Base-by-base conservation (phyloP, 2,113 vertebrate genomes). In the Oryzias curvinotus region DNA sequence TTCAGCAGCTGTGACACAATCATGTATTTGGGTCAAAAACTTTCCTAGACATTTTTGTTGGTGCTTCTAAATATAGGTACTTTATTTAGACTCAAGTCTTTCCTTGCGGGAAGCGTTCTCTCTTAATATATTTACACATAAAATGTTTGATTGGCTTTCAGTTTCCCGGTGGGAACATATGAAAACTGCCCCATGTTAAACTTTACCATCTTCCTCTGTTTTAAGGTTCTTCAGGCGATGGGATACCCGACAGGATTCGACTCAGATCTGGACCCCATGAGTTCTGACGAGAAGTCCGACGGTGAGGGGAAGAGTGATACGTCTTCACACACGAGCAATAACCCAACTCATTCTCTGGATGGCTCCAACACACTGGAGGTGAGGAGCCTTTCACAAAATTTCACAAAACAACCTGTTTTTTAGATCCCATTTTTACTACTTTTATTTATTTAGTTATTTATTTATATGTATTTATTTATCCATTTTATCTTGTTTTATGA, bases 161-260 rank as follows among this genome's bases (percentile, higher is more conserved):
- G 21, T 23, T 23, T 23, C 21, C 21, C 21, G 2, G 21, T 23
- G 21, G 21, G 21, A 23, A 23, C 21, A 23, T 23, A 23, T 8
- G 36, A 10, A 36, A 36, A 36, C 7, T 36, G 30, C 8, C 30
- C 30, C 6, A 10, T 8, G 3, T 48, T 48, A 5, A 48, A 48
- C 47, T 4, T 10, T 4, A 2, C 2, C 15, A 6, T 42, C 42
- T 2, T 50, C 52, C 16, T 54, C 23, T 45, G 53, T 51, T 64
- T 78, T 68, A 62, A 99, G 97, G 97, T 98, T 74, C 93, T 99
- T 71, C 97, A 99, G 88, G 96, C 96, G 0, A 98, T 99, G 97
- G 97, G 97, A 16, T 98, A 98, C 82, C 96, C 96, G 21, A 98
- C 97, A 12, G 96, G 97, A 57, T 98, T 98, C 42, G 97, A 99